Conservation (phyloP, 1,140 invertebrate species). For the Triops cancriformis region DNA sequence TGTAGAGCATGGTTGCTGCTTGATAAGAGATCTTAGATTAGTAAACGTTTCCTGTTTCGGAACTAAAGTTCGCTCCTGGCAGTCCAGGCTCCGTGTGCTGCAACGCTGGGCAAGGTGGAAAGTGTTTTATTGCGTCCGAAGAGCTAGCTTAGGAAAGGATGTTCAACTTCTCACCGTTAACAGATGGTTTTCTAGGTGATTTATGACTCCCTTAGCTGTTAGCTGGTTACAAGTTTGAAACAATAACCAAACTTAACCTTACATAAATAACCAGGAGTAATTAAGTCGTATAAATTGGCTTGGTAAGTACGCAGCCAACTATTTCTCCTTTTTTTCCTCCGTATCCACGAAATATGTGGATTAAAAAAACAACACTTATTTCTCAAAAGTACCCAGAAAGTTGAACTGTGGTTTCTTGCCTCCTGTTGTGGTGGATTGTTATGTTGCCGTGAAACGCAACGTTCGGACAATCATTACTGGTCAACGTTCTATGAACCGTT, state of each 20-base stretch:
- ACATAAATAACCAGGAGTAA: not conserved
- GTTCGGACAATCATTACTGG: not conserved
- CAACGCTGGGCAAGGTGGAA: not conserved
- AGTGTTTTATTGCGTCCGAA: not conserved
- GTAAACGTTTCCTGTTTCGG: not conserved
- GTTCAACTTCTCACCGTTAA: conserved; percentile 9
- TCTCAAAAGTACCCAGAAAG: not conserved
- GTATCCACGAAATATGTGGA: too few relatives aligned
- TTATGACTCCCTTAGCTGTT: not conserved
- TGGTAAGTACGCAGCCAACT: not conserved
- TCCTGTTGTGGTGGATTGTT: not conserved
- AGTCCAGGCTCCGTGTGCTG: not conserved
- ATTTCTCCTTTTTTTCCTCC: too few relatives aligned
- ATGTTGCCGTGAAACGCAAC: not conserved
- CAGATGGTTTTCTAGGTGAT: not conserved
- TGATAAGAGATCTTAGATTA: not conserved
- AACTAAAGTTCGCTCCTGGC: not conserved
- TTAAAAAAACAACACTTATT: too few relatives aligned
- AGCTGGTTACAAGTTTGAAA: not conserved
- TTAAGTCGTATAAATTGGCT: not conserved
- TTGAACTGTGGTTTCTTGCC: not conserved
- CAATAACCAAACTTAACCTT: not conserved
- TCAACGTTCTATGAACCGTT: not conserved
- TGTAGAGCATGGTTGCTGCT: not conserved
- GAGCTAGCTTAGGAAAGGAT: conserved; percentile 3